Conservation (phyloP, 2,888 invertebrate genomes). For the Hipparchia semele region DNA sequence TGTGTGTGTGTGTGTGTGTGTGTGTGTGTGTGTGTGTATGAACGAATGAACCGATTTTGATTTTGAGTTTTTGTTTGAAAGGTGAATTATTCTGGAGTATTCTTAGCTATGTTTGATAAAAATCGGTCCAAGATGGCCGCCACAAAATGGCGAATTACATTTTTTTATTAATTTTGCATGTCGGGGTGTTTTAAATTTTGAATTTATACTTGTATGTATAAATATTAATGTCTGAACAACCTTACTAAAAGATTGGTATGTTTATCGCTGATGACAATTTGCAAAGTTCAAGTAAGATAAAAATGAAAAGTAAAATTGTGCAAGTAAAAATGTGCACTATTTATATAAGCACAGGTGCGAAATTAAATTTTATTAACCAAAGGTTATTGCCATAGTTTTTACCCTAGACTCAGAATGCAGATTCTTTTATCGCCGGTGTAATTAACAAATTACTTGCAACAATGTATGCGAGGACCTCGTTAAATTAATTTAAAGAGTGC, state of each 20-base stretch:
- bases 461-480: slow-evolving; percentile 28
- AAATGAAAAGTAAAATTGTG: background rate
- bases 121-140: too few species aligned
- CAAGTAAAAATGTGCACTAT: slow-evolving; percentile 1
- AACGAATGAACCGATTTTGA: too few species aligned
- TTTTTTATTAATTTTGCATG: too few species aligned
- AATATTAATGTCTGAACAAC: too few species aligned
- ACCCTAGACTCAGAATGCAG: slow-evolving; percentile 10
- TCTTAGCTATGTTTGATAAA: too few species aligned
- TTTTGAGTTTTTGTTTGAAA: too few species aligned
- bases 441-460: slow-evolving; percentile 29
- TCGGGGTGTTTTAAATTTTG: too few species aligned
- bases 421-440: slow-evolving; percentile 16
- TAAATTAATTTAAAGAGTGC: slow-evolving; percentile 33
- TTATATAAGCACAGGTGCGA: background rate
- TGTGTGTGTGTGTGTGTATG: too few species aligned
- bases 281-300: background rate
- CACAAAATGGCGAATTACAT: too few species aligned
- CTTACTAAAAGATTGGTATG: background rate
- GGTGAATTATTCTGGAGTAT: too few species aligned
- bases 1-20: too few species aligned
- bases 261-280: background rate
- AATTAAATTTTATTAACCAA: background rate
- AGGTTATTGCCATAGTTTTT: slow-evolving; percentile 7
- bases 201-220: too few species aligned